These are phyloP conservation scores for Tridacna crocea DNA, from an alignment of 2,888 invertebrate genomes.

Conservation along the genomic window DNA sequence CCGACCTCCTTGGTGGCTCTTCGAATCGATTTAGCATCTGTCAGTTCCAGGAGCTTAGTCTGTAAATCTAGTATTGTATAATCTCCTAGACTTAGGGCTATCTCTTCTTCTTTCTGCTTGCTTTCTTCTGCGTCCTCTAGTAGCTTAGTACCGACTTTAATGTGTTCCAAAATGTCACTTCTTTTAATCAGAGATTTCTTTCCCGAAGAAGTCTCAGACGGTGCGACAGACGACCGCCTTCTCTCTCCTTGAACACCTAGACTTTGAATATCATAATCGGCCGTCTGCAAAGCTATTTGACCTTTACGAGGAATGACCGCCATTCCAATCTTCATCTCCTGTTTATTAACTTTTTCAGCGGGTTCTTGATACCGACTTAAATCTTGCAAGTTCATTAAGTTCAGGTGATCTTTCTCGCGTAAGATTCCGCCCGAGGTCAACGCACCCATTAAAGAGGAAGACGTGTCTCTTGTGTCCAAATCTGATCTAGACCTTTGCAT, in stretches of 20 bases:
- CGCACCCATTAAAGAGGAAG: neutral
- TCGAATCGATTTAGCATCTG: constrained; percentile 29
- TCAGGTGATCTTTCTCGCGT: constrained; percentile 6
- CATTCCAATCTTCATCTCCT: constrained; percentile 31
- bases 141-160: constrained; percentile 54
- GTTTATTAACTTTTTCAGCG: constrained; percentile 6
- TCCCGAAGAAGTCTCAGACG: neutral
- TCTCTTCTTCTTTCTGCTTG: constrained; percentile 54
- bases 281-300: constrained; percentile 18
- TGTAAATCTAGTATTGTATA: constrained; percentile 68
- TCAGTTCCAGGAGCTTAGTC: constrained; percentile 59
- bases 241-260: constrained; percentile 19
- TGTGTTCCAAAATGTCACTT: constrained; percentile 62
- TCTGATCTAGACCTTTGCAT: constrained; percentile 29
- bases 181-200: constrained; percentile 40
- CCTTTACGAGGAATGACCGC: constrained; percentile 26
- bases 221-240: neutral
- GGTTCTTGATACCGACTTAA: neutral
- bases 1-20: neutral
- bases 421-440: neutral
- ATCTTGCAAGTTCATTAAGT: neutral
- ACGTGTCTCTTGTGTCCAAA: constrained; percentile 2
- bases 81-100: constrained; percentile 61
- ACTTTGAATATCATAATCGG: constrained; percentile 6
- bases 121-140: constrained; percentile 60